Percentiles rank a stretch among this genome's conserved stretches.
Conservation (phyloP, 2,888 invertebrate genomes). For the Ormyrus pomaceus region DNA sequence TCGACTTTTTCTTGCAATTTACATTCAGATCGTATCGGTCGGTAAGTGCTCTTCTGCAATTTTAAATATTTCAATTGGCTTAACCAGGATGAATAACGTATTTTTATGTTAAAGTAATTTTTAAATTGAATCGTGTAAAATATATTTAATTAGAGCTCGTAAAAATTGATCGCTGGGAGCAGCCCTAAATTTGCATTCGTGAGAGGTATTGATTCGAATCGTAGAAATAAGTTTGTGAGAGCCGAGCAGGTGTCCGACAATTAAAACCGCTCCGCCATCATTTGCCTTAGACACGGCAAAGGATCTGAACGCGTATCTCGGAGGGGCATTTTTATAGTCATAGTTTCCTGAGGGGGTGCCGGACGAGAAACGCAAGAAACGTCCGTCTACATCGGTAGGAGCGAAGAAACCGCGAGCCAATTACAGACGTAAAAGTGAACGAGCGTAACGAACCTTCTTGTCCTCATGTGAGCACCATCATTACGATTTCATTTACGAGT, state of each 20-base stretch:
- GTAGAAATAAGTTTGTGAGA: constrained; percentile 2
- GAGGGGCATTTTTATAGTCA: constrained; percentile 65
- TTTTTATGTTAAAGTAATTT: no score
- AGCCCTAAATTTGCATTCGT: constrained; percentile 32
- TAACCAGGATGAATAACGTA: no score
- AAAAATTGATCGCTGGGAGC: constrained; percentile 5
- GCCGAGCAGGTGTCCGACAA: constrained; percentile 69
- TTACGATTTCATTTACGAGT: constrained; percentile 53
- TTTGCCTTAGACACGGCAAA: constrained; percentile 66
- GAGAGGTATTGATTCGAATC: constrained; percentile 25
- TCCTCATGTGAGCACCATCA: constrained; percentile 49
- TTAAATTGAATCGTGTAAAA: no score
- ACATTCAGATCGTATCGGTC: constrained; percentile 30
- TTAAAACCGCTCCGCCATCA: constrained; percentile 69
- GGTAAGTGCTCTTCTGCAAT: no score
- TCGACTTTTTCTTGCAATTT: constrained; percentile 11
- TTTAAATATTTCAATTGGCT: no score
- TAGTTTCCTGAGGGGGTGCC: constrained; percentile 62
- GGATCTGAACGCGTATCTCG: constrained; percentile 58
- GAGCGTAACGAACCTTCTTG: constrained; percentile 57
- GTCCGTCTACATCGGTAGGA: constrained; percentile 40
- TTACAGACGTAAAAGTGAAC: constrained; percentile 57
- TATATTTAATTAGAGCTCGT: neutral
- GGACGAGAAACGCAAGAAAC: constrained; percentile 33
- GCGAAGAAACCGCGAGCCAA: constrained; percentile 56